Evolutionary conservation across 1,140 invertebrate genomes (phyloP), one percentile per base, ranked within the genome.

Genomic region (Micrasema longulum): DNA sequence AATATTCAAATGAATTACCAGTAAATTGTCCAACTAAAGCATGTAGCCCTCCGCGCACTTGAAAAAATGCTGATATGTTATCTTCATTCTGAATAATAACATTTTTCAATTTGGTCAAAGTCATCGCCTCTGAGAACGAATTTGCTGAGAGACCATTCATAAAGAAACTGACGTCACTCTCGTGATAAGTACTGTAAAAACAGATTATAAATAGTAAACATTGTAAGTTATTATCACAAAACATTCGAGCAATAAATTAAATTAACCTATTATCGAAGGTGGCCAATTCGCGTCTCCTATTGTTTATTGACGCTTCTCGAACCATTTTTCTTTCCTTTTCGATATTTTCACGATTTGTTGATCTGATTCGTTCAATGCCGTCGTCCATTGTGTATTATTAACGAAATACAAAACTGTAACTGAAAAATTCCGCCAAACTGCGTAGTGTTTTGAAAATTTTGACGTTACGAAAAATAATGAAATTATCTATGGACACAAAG

Each of bases 11-110:
- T 22, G 10, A 16, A 36, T 71, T 77, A 85, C 84, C 82, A 76
- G 81, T 80, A 45, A 85, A 69, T 68, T 85, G 81, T 72, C 81
- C 77, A 5, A 85, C 79, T 11, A 86, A 68, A 0, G 81, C 82
- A 75, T 82, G 78, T 14, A 86, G 73, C 26, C 83, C 80, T 12
- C 84, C 84, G 63, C 81, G 77, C 12, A 78, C 78, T 52, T 78
- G 80, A 18, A 86, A 72, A n/a, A 84, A 79, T 16, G 81, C 45
- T 67, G 78, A 71, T 52, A 81, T 81, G 55, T 83, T 77, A n/a
- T 77, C 76, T 10, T 26, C 67, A 67, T 82, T 79, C 16, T 83
- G 77, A 41, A 84, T 78, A 6, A 86, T 66, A 4, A 75, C 75
- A 78, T 83, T 83, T 67, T 86, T 84, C 18, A 86, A 65, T 12